These are phyloP conservation scores for Agrilus planipennis DNA, from an alignment of 1,140 invertebrate genomes.

Conservation along the genomic window DNA sequence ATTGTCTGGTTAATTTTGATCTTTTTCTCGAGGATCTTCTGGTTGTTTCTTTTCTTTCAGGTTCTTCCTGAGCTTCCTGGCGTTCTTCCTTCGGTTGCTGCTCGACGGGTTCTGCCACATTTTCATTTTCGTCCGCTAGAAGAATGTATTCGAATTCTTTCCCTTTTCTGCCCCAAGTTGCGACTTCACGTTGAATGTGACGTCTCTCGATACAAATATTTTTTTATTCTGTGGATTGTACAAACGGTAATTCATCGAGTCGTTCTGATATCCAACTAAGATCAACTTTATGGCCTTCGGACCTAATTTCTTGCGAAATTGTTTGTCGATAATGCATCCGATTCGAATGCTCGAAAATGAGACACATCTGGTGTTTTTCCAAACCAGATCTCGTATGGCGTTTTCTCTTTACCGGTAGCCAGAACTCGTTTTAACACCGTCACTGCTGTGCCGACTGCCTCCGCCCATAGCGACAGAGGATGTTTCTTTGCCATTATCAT, in stretches of 20 bases:
- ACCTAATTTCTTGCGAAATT: conserved; percentile 14
- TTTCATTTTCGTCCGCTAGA: too few relatives aligned
- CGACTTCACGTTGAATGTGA: conserved; percentile 3
- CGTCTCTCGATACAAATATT: conserved; percentile 10
- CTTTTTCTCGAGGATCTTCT: too few relatives aligned
- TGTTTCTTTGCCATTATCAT: conserved; percentile 26
- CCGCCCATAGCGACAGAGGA: conserved; percentile 29
- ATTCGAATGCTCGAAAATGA: conserved; percentile 27
- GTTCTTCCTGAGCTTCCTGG: too few relatives aligned
- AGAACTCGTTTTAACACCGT: conserved; percentile 34
- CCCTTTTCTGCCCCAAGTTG: too few relatives aligned
- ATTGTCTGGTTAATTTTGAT: too few relatives aligned
- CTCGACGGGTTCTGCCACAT: too few relatives aligned
- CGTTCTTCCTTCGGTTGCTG: too few relatives aligned
- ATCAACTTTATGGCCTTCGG: conserved; percentile 14
- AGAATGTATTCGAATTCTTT: background rate
- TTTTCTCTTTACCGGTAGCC: conserved; percentile 9
- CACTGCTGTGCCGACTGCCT: conserved; percentile 32
- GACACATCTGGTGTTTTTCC: conserved; percentile 12
- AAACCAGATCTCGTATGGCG: conserved; percentile 14
- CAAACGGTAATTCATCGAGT: conserved; percentile 11
- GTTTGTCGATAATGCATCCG: conserved; percentile 17
- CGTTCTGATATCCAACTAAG: conserved; percentile 11
- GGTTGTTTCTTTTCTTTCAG: too few relatives aligned
- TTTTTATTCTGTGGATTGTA: conserved; percentile 17